Base-by-base conservation (phyloP, 2,888 invertebrate genomes). In the Drosophila limbata region DNA sequence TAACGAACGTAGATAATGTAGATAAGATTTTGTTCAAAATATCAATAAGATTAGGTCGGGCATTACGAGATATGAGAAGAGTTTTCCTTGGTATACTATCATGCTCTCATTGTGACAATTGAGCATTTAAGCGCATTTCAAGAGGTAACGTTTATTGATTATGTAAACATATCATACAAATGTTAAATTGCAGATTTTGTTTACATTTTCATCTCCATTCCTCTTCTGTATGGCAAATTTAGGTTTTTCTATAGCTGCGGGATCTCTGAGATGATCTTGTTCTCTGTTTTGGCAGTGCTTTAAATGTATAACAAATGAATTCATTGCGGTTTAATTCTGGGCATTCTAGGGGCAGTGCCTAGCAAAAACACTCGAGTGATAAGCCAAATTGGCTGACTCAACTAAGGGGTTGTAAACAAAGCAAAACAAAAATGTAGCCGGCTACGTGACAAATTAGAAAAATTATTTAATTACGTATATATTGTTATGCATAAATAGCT, bases 371-470 rank as follows among this genome's bases (percentile, higher is more conserved):
- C 59, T 52, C 40, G 25, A 60, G 11, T 42, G 59, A 69, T 69
- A 69, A 51, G 57, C 35, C 10, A 10, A 48, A 31, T 5, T 33
- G 19, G 4, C 15, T 77, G 72, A 77, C 28, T 77, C 57, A 77
- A 31, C 21, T 52, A 11, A 11, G 9, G 50, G 48, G 51, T n/a
- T 25, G 60, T 17, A 53, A 55, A 42, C 37, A 25, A 25, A 25
- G 25, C 25, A 25, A 25, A 25, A 45, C 17, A 9, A 31, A 50
- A 33, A 39, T 4, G 31, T 40, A 15, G 21, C 19, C 19, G 52
- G 45, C 70, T 87, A 88, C 74, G 86, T 79, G 77, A 84, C 72
- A 64, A 79, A 79, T 84, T 21, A 19, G n/a, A 62, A 15, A 17
- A 53, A 55, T n/a, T 47, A 40, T 47, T 59, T n/a, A 51, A 61